Base-by-base conservation (phyloP, 2,113 vertebrate genomes). In the Elephas maximus region DNA sequence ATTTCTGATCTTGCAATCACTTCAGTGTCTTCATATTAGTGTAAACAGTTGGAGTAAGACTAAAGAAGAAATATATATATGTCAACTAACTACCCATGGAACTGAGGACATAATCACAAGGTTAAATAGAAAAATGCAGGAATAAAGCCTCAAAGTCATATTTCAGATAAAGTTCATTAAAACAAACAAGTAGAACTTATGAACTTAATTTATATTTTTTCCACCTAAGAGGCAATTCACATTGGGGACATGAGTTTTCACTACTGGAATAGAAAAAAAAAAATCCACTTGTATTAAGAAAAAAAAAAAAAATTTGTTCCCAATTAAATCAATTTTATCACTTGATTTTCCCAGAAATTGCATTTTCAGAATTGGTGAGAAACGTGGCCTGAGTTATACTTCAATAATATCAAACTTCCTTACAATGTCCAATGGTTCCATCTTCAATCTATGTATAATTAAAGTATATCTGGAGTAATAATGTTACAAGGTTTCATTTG, bases 401-500 rank as follows among this genome's bases (percentile, higher is more conserved):
- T 96, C 4, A 94, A 81, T 93, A 92, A 73, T 88, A 5, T 20
- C 90, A 37, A 88, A 21, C 1, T 96, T 90, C 85, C 69, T 93
- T 97, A 94, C 86, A 24, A 73, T 97, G 57, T 86, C 81, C 78
- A 89, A 23, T 91, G 48, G 4, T 9, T 5, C 9, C 26, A 44
- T 62, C 0, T 71, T 97, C 96, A 94, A 88, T 96, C 67, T 74
- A 93, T 95, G 84, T 90, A 15, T 90, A 98, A 98, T 97, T 96
- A 97, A 96, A 94, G 62, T 93, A 62, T 48, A 97, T 89, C 73
- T 45, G 11, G 37, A 97, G 41, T 69, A 94, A 97, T 97, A 97
- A 53, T 88, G 93, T 92, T 94, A 73, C 84, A 97, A 77, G 57
- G 30, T 96, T 98, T 97, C 57, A 96, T 96, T 98, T 97, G 90